Evolutionary conservation across 2,113 vertebrate genomes (phyloP), one percentile per base, ranked within the genome.

Genomic region (Ovibos moschatus): DNA sequence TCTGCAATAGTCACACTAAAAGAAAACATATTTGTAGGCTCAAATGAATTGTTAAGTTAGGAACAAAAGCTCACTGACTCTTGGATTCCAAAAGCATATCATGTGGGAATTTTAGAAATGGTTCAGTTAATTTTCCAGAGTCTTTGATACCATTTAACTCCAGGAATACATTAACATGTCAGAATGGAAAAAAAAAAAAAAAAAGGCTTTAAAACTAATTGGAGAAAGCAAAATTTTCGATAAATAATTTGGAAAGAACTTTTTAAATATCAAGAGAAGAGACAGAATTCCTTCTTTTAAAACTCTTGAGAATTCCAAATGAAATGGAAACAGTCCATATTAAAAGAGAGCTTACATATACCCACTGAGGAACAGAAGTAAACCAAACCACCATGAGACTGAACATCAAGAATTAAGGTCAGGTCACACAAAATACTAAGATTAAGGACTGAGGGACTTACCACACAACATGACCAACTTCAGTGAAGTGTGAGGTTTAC

Each of bases 21-120:
- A 27, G 16, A 97, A 96, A 98, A 92, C 23, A 76, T 9, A 53
- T 82, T 93, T 89, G 16, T 91, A 83, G 64, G 50, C 60, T 51
- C 60, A 92, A 94, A 17, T 92, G n/a, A 84, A 78, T 74, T 21
- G n/a, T 43, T 92, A 89, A 19, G 4, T 78, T 97, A 96, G 27
- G 36, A 91, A 57, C 53, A 76, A 74, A 96, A 30, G 7, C 4
- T 76, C 14, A 30, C 2, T 81, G 21, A 51, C 51, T 84, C 60
- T 85, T 89, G 53, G 12, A 97, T 64, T 96, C 21, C 14, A 78
- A 96, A 92, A 93, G 21, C 36, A 53, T 15, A 67, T 58, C 45
- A 43, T 8, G 7, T 30, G 23, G 8, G 15, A 53, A 86, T 9
- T 4, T 23, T 25, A 15, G 27, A 57, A 87, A 67, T 4, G 10